Percentiles rank a stretch among this genome's conserved stretches.
Conservation (phyloP, 2,888 invertebrate genomes). For the Cremastinae sp. region DNA sequence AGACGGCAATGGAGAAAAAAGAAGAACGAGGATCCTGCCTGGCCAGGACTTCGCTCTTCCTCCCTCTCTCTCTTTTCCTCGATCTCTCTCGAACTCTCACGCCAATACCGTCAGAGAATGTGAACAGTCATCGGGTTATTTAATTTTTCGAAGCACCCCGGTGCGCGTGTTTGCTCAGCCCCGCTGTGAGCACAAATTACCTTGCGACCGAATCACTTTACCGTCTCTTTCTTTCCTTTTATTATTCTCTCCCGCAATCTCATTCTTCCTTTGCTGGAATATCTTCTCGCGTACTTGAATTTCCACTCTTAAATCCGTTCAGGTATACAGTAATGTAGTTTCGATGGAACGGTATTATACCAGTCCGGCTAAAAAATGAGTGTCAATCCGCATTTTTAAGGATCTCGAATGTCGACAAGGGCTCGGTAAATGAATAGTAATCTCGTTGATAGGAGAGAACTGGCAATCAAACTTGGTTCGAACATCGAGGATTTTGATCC, state of each 20-base stretch:
- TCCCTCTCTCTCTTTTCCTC: conserved; percentile 32
- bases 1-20: conserved; percentile 23
- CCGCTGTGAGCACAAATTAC: conserved; percentile 85
- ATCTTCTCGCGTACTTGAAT: conserved; percentile 44
- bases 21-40: conserved; percentile 41
- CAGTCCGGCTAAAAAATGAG: neutral
- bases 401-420: no score
- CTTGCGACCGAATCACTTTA: conserved; percentile 81
- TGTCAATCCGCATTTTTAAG: no score
- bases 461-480: conserved; percentile 6
- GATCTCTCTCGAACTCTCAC: conserved; percentile 26
- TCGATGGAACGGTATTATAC: conserved; percentile 39
- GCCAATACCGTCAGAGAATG: conserved; percentile 81
- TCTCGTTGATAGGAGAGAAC: neutral
- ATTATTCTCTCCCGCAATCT: conserved; percentile 43
- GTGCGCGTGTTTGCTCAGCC: conserved; percentile 83
- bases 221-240: conserved; percentile 49
- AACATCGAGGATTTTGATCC: conserved; percentile 12
- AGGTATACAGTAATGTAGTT: no score
- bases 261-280: conserved; percentile 44
- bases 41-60: conserved; percentile 41
- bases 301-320: no score
- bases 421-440: neutral
- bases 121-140: conserved; percentile 84
- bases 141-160: conserved; percentile 81